phyloP scores from a whole-genome alignment of 2,113 vertebrate species.

The Tachycineta bicolor region DNA sequence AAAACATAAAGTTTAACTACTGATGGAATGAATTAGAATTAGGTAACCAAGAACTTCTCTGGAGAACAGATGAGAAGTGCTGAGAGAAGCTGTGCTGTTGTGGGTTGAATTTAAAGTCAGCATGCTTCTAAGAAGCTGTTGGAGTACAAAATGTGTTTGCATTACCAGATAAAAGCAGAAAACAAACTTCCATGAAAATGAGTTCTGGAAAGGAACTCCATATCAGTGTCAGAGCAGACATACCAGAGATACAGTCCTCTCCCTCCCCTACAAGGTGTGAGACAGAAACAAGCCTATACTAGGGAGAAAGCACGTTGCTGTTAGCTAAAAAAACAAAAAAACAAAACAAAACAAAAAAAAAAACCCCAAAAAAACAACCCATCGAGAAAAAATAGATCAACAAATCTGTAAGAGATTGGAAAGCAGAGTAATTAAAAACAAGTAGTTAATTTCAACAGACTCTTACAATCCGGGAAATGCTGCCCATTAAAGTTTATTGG shows the following conservation, averaged over 20 bases:
- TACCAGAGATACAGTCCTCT: neutral
- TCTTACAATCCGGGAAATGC: neutral
- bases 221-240: neutral
- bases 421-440: neutral
- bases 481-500: neutral
- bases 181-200: neutral
- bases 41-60: neutral
- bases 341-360: neutral
- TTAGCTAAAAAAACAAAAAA: neutral
- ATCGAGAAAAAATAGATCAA: neutral
- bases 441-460: neutral
- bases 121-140: neutral
- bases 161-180: neutral
- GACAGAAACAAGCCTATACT: neutral
- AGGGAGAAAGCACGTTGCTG: neutral
- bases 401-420: neutral
- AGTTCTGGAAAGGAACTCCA: neutral
- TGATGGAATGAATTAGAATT: neutral
- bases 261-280: neutral
- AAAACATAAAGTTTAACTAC: neutral
- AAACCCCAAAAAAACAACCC: too few species aligned
- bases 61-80: neutral
- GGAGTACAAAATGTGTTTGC: neutral
- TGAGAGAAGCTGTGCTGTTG: neutral
- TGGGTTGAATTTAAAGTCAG: neutral